Evolutionary conservation across 2,797 vertebrate species (phyloP).

Genomic region (Lates japonicus): DNA sequence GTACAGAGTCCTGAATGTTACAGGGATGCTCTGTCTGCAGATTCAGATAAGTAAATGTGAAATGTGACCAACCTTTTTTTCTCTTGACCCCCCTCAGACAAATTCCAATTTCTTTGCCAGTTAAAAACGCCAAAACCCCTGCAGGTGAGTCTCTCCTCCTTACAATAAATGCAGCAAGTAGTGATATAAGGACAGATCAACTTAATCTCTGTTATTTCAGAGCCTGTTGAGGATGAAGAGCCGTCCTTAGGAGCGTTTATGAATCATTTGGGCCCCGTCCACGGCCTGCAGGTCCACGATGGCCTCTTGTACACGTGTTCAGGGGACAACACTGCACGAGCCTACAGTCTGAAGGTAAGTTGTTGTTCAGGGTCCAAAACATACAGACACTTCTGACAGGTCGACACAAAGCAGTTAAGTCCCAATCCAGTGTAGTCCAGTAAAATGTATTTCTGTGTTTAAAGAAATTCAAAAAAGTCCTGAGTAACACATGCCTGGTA

Average conservation of each 20-base stretch:
- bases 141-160: slow-evolving; percentile 51
- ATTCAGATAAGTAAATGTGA: neutral
- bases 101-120: neutral
- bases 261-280: slow-evolving; percentile 91
- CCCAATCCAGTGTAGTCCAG: neutral
- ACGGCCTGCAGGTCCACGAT: slow-evolving; percentile 91
- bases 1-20: neutral
- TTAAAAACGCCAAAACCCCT: slow-evolving; percentile 6
- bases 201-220: slow-evolving; percentile 62
- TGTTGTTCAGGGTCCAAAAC: neutral
- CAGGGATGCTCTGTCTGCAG: neutral
- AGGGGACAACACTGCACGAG: slow-evolving; percentile 93
- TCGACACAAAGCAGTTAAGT: neutral
- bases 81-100: slow-evolving; percentile 47
- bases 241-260: slow-evolving; percentile 88
- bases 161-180: neutral
- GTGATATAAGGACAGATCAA: neutral
- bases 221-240: slow-evolving; percentile 61
- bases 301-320: slow-evolving; percentile 94
- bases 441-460: neutral
- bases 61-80: slow-evolving; percentile 19
- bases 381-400: neutral
- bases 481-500: too few species aligned
- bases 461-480: too few species aligned
- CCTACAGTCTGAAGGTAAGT: slow-evolving; percentile 90